Evolutionary conservation across 2,888 invertebrate species (phyloP).

Genomic region (Caenorhabditis sp.): DNA sequence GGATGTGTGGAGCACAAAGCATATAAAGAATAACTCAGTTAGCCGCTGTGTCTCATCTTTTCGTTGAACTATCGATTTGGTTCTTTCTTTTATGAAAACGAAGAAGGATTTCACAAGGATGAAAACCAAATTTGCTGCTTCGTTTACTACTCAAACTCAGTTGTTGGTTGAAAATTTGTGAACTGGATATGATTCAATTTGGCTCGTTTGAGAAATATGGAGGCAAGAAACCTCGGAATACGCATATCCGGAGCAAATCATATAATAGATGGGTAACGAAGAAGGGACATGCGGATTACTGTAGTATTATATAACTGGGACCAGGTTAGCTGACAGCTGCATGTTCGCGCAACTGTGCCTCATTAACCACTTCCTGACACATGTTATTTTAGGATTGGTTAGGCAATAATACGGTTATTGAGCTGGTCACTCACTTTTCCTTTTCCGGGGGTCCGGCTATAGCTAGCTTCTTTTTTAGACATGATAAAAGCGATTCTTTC

Average conservation of each 20-base stretch:
- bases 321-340: slow-evolving; percentile 63
- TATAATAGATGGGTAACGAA: slow-evolving; percentile 50
- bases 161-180: slow-evolving; percentile 21
- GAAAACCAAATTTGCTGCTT: background rate
- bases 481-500: too few relatives aligned
- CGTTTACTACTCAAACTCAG: slow-evolving; percentile 39
- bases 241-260: slow-evolving; percentile 45
- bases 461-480: too few relatives aligned
- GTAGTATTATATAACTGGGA: slow-evolving; percentile 43
- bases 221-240: slow-evolving; percentile 27
- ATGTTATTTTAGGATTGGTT: slow-evolving; percentile 55
- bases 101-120: background rate
- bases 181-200: slow-evolving; percentile 53
- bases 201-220: slow-evolving; percentile 28
- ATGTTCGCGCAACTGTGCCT: slow-evolving; percentile 58
- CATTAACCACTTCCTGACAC: slow-evolving; percentile 47
- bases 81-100: background rate
- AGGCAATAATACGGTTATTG: slow-evolving; percentile 30
- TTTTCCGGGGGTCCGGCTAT: background rate
- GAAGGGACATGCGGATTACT: slow-evolving; percentile 46
- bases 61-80: slow-evolving; percentile 55
- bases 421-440: background rate
- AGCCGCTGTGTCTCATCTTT: slow-evolving; percentile 44
- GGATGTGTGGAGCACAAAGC: slow-evolving; percentile 67
- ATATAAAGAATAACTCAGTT: slow-evolving; percentile 68